A percentile compares a stretch with the other conserved stretches of the same genome.
Evolutionary conservation across 2,888 invertebrate species (phyloP).

Genomic region (Alloplasta piceator): DNA sequence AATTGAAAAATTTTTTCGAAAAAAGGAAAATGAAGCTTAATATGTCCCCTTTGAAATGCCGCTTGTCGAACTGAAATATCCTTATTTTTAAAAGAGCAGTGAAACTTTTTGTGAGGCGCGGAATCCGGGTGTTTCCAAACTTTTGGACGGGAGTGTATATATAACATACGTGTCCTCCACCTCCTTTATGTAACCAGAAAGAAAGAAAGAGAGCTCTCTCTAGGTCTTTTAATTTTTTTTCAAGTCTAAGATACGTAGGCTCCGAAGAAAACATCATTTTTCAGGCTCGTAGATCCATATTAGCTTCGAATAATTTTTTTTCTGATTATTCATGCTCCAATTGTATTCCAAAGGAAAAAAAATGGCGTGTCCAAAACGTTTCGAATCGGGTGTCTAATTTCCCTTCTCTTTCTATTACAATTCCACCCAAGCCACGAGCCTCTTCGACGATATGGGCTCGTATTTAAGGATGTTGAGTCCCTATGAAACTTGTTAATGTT

Average conservation of each 20-base stretch:
- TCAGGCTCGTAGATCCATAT: not conserved
- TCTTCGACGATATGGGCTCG: not conserved
- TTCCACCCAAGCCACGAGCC: constrained; percentile 2
- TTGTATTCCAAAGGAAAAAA: constrained; percentile 6
- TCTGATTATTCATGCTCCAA: constrained; percentile 39
- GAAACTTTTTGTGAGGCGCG: no score
- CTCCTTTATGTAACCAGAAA: constrained; percentile 42
- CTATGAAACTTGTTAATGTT: no score
- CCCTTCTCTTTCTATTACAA: constrained; percentile 1
- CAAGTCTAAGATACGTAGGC: not conserved
- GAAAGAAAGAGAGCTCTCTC: constrained; percentile 16
- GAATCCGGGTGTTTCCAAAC: no score
- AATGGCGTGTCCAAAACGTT: not conserved
- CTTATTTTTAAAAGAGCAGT: no score
- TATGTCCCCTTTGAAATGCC: no score
- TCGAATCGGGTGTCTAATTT: constrained; percentile 14
- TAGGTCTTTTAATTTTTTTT: not conserved
- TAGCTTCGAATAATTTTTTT: not conserved
- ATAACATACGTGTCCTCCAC: constrained; percentile 52
- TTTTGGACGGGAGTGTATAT: no score
- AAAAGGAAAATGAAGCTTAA: no score
- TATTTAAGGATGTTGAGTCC: no score
- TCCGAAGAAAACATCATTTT: not conserved
- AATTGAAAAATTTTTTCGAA: no score
- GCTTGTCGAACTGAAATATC: no score